These are phyloP conservation scores for Lindbergichthys nudifrons DNA, from an alignment of 2,797 vertebrate species.

Conservation along the genomic window DNA sequence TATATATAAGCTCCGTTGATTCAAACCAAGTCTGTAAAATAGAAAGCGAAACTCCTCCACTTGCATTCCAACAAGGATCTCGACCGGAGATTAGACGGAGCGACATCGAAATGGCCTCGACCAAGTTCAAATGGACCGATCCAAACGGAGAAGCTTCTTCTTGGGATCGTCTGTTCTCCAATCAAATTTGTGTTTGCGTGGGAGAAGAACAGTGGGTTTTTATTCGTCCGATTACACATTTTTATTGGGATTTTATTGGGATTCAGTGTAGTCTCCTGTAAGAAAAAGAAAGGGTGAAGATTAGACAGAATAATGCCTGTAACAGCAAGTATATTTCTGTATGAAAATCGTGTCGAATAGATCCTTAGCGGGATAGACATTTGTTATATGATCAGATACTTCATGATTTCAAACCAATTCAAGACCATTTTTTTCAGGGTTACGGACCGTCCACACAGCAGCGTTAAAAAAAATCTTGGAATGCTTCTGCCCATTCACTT, in stretches of 20 bases:
- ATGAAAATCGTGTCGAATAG: too few relatives aligned
- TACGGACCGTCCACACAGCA: too few relatives aligned
- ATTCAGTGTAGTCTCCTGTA: conserved; percentile 80
- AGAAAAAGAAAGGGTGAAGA: conserved; percentile 11
- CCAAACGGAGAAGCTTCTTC: conserved; percentile 40
- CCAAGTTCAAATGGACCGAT: conserved; percentile 32
- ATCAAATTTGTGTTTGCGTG: conserved; percentile 37
- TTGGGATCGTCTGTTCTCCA: conserved; percentile 23
- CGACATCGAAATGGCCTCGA: conserved; percentile 35
- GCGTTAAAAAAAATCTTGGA: too few relatives aligned
- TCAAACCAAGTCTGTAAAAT: conserved; percentile 22
- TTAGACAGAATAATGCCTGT: conserved; percentile 35
- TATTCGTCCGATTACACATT: conserved; percentile 61
- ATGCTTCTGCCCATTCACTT: too few relatives aligned
- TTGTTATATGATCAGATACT: background rate
- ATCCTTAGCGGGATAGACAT: too few relatives aligned
- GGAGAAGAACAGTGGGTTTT: conserved; percentile 36
- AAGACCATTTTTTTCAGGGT: background rate
- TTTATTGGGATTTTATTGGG: conserved; percentile 60
- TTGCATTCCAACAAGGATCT: conserved; percentile 34
- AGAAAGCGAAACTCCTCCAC: conserved; percentile 5
- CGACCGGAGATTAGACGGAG: conserved; percentile 7
- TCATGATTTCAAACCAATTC: too few relatives aligned
- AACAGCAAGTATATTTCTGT: too few relatives aligned
- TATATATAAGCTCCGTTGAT: conserved; percentile 8